phyloP scores from a whole-genome alignment of 2,797 vertebrate genomes.

The Neostethus bicornis region DNA sequence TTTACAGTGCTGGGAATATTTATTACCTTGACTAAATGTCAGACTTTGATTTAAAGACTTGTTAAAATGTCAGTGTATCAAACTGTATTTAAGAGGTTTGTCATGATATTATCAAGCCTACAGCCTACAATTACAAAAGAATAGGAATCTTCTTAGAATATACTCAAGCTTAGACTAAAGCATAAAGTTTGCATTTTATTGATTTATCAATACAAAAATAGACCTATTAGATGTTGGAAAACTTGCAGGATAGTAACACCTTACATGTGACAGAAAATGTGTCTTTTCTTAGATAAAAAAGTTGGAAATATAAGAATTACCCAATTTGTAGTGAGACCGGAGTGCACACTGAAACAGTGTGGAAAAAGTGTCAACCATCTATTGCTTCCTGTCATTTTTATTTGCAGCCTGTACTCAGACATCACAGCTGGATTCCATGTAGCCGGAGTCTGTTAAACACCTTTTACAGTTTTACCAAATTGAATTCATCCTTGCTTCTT shows the following conservation, averaged over 20 bases:
- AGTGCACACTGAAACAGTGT: not conserved
- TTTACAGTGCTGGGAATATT: no score
- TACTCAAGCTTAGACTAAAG: no score
- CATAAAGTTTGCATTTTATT: not conserved
- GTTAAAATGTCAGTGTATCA: not conserved
- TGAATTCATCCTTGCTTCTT: conserved; percentile 50
- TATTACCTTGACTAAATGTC: no score
- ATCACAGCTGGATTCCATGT: conserved; percentile 35
- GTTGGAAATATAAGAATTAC: not conserved
- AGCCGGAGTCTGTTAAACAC: conserved; percentile 48
- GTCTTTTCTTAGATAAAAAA: not conserved
- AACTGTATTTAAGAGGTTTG: not conserved
- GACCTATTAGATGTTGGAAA: no score
- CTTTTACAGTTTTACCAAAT: conserved; percentile 59
- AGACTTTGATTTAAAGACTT: no score
- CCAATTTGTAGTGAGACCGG: not conserved
- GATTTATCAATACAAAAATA: no score
- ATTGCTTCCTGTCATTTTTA: conserved; percentile 45
- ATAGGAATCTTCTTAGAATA: no score
- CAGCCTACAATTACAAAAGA: no score
- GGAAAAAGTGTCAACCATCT: conserved; percentile 33
- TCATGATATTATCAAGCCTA: not conserved
- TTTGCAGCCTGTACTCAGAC: conserved; percentile 50
- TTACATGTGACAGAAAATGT: no score
- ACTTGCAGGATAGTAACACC: no score